Percentiles rank a stretch among this genome's conserved stretches.
Evolutionary conservation across 2,113 vertebrate genomes (phyloP).

Genomic region (Hiodon alosoides): DNA sequence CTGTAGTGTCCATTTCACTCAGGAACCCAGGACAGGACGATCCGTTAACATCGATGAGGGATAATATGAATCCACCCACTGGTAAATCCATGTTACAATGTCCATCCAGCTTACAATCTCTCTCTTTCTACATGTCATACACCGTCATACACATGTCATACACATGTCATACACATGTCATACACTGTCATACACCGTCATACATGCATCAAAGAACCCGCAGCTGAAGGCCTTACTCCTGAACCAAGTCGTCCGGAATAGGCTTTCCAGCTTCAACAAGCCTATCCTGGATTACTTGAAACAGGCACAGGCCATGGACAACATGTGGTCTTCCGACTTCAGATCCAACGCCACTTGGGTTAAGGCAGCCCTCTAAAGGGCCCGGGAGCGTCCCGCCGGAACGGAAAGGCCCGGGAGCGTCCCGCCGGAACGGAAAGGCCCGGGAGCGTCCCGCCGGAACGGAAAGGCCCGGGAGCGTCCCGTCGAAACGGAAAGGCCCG

Average conservation of each 20-base stretch:
- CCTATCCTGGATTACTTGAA: slow-evolving; percentile 99
- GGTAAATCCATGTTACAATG: too few relatives aligned
- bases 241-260: slow-evolving; percentile 95
- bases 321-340: slow-evolving; percentile 34
- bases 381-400: slow-evolving; percentile 20
- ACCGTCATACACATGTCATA: too few relatives aligned
- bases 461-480: slow-evolving; percentile 23
- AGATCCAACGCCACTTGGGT: slow-evolving; percentile 27
- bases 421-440: background rate
- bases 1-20: too few relatives aligned
- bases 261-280: slow-evolving; percentile 81
- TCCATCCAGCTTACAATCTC: too few relatives aligned
- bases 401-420: slow-evolving; percentile 21
- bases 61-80: too few relatives aligned
- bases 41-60: too few relatives aligned
- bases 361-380: slow-evolving; percentile 38
- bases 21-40: too few relatives aligned
- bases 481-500: background rate
- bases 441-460: slow-evolving; percentile 17
- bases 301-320: slow-evolving; percentile 64
- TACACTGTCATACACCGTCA: too few relatives aligned
- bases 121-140: too few relatives aligned
- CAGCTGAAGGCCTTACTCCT: slow-evolving; percentile 60
- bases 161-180: too few relatives aligned
- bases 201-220: slow-evolving; percentile 23